These are phyloP conservation scores for Sinocyclocheilus maitianheensis DNA, from an alignment of 2,113 vertebrate species.

Conservation along the genomic window DNA sequence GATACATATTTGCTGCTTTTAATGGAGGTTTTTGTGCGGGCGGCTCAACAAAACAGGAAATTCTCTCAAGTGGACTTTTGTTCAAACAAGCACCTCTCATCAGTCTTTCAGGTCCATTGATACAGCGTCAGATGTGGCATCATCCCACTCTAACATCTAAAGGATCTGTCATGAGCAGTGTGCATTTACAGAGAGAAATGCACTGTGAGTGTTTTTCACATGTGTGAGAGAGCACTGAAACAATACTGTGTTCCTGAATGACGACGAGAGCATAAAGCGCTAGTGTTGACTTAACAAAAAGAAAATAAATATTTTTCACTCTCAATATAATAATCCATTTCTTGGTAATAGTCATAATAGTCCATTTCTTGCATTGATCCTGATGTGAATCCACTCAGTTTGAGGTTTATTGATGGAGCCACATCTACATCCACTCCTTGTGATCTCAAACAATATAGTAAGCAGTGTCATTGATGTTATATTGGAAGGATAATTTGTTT, in stretches of 20 bases:
- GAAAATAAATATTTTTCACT: neutral
- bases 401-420: neutral
- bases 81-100: slow-evolving; percentile 54
- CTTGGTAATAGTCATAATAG: neutral
- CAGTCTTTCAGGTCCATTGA: slow-evolving; percentile 56
- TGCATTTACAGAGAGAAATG: slow-evolving; percentile 31
- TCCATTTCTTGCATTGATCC: neutral
- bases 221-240: neutral
- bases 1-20: slow-evolving; percentile 32
- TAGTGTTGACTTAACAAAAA: neutral
- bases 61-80: slow-evolving; percentile 58
- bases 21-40: slow-evolving; percentile 46
- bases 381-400: neutral
- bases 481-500: neutral
- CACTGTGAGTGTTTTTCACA: slow-evolving; percentile 4
- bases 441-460: neutral
- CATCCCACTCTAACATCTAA: slow-evolving; percentile 59
- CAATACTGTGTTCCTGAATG: neutral
- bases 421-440: neutral
- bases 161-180: slow-evolving; percentile 49
- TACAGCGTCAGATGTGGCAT: slow-evolving; percentile 44
- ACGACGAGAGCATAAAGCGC: neutral
- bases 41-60: slow-evolving; percentile 49
- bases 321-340: slow-evolving; percentile 21
- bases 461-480: neutral